phyloP scores from a whole-genome alignment of 2,797 vertebrate genomes.

The Poeciliopsis turneri region DNA sequence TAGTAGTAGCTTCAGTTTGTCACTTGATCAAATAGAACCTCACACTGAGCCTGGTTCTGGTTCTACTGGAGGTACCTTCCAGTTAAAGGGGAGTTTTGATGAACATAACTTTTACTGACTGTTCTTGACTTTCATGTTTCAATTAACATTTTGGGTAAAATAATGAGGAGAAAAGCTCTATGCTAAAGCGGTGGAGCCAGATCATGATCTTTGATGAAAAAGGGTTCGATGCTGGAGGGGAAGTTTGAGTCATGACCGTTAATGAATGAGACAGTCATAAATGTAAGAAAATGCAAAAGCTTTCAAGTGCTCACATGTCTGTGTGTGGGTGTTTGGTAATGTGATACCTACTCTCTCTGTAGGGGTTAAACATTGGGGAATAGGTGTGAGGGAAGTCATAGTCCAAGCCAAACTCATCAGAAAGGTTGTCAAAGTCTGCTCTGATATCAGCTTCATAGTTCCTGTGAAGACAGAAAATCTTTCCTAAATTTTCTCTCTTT shows the following conservation, averaged over 20 bases:
- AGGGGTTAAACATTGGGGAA: constrained; percentile 85
- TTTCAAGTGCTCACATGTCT: neutral
- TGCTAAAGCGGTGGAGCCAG: neutral
- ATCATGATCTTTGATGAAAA: neutral
- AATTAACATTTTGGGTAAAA: neutral
- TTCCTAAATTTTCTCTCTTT: neutral
- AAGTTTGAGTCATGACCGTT: neutral
- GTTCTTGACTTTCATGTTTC: neutral
- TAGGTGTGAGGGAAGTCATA: constrained; percentile 58
- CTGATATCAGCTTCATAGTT: constrained; percentile 80
- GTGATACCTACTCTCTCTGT: constrained; percentile 85
- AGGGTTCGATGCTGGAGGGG: neutral
- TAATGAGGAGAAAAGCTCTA: neutral
- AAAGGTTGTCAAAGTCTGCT: constrained; percentile 48
- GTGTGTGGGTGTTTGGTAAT: neutral
- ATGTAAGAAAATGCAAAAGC: neutral
- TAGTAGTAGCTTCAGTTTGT: neutral
- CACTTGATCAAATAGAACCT: too few species aligned
- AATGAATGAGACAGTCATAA: neutral
- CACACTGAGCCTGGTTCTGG: too few species aligned
- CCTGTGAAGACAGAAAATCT: constrained; percentile 41
- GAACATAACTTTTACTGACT: neutral
- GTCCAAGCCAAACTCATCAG: neutral
- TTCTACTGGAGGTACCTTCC: too few species aligned
- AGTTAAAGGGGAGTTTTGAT: neutral